A percentile compares a stretch with the other conserved stretches of the same genome.
These are phyloP conservation scores for Gnathonemus echidnorhynchus DNA, from an alignment of 2,113 vertebrate species.

Conservation along the genomic window DNA sequence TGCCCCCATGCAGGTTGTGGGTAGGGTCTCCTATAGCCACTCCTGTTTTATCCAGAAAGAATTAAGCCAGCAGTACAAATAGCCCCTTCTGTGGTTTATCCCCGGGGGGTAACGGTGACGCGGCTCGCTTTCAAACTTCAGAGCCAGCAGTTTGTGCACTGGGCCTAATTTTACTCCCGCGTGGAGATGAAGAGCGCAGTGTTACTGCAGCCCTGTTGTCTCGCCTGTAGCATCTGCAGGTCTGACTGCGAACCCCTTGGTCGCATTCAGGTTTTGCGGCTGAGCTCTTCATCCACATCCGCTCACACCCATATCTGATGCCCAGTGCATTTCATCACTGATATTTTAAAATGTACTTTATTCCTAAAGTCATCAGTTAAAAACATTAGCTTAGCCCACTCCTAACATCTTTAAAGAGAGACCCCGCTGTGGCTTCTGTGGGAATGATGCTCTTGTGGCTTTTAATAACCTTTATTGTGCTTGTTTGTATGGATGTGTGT, in stretches of 20 bases:
- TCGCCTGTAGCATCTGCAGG: neutral
- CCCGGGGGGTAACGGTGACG: neutral
- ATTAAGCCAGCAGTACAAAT: neutral
- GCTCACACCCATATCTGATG: neutral
- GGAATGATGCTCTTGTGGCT: constrained; percentile 46
- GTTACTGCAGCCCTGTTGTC: neutral
- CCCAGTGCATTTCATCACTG: neutral
- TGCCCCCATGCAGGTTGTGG: neutral
- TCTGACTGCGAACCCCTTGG: neutral
- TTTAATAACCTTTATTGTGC: neutral
- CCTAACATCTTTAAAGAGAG: neutral
- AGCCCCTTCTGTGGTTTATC: neutral
- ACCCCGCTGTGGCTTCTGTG: constrained; percentile 12
- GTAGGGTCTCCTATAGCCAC: neutral
- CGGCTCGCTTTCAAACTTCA: neutral
- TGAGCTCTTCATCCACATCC: neutral
- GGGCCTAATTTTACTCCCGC: neutral
- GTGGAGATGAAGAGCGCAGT: neutral
- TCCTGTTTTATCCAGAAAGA: neutral
- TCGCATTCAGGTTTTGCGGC: neutral
- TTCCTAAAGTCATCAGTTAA: neutral
- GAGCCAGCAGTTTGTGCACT: neutral
- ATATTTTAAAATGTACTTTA: neutral
- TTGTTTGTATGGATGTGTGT: neutral
- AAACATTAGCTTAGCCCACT: neutral